These are phyloP conservation scores for Bacillus rossius DNA, from an alignment of 1,140 invertebrate species.

Conservation along the genomic window DNA sequence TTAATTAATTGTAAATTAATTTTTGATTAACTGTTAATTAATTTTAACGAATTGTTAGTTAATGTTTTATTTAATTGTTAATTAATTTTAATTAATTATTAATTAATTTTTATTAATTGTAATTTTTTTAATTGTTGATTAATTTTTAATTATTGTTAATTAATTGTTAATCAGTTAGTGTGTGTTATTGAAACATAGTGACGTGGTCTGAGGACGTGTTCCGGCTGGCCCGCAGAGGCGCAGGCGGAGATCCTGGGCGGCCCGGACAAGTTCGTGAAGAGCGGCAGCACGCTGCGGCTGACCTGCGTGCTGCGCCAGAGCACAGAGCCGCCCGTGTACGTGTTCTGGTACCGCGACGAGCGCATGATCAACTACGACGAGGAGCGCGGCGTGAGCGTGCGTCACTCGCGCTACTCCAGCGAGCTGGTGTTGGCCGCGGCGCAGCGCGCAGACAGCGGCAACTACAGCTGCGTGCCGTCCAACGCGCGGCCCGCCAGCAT, in stretches of 20 bases:
- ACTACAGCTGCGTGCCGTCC: slow-evolving; percentile 63
- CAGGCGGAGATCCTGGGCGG: slow-evolving; percentile 37
- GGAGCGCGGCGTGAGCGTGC: slow-evolving; percentile 38
- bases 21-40: too few relatives aligned
- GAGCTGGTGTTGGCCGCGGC: slow-evolving; percentile 51
- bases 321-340: slow-evolving; percentile 43
- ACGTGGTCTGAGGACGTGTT: too few relatives aligned
- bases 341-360: slow-evolving; percentile 48
- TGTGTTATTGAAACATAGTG: too few relatives aligned
- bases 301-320: slow-evolving; percentile 42
- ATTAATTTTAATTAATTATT: too few relatives aligned
- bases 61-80: too few relatives aligned
- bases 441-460: slow-evolving; percentile 52
- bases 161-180: too few relatives aligned
- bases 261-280: slow-evolving; percentile 40
- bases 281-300: slow-evolving; percentile 36
- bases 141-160: too few relatives aligned
- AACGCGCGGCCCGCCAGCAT: slow-evolving; percentile 61
- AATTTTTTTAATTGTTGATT: too few relatives aligned
- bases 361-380: slow-evolving; percentile 48
- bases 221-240: too few relatives aligned
- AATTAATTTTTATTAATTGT: too few relatives aligned
- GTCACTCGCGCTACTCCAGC: slow-evolving; percentile 44
- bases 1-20: too few relatives aligned
- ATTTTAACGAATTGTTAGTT: too few relatives aligned